These are phyloP conservation scores for Pithys albifrons DNA, from an alignment of 2,113 vertebrate species.

Conservation along the genomic window DNA sequence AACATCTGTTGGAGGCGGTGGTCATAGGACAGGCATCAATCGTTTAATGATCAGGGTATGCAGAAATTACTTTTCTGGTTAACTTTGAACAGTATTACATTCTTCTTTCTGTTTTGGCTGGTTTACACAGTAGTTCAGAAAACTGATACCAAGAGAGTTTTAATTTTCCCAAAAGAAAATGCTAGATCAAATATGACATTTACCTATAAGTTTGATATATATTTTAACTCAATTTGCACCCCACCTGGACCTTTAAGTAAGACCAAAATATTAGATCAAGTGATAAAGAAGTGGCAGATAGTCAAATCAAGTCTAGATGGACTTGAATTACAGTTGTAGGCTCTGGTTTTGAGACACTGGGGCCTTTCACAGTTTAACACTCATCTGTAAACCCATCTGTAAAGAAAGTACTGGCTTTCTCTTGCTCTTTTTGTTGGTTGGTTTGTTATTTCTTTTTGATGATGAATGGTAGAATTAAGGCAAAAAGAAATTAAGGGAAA, in stretches of 20 bases:
- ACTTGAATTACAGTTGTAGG: background rate
- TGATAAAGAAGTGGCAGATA: rapidly evolving
- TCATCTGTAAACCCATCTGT: background rate
- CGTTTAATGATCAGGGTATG: background rate
- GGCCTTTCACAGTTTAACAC: rapidly evolving
- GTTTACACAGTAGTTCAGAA: background rate
- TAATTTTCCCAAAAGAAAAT: background rate
- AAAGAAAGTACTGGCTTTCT: background rate
- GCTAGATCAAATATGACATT: rapidly evolving
- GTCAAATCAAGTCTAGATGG: background rate
- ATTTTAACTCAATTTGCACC: background rate
- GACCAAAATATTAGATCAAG: background rate
- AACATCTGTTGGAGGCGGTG: rapidly evolving
- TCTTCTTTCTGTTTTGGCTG: background rate
- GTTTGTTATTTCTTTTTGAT: background rate
- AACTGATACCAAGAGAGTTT: background rate
- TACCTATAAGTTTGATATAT: rapidly evolving
- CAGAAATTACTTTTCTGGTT: rapidly evolving
- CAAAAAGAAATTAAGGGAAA: background rate
- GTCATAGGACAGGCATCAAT: background rate
- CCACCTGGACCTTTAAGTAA: background rate
- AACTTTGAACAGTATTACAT: rapidly evolving
- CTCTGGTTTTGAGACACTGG: background rate
- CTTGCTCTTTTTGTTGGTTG: background rate
- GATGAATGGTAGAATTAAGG: background rate